Evolutionary conservation across 2,797 vertebrate species (phyloP), one percentile per base, ranked within the genome.

Genomic region (Dermochelys coriacea): DNA sequence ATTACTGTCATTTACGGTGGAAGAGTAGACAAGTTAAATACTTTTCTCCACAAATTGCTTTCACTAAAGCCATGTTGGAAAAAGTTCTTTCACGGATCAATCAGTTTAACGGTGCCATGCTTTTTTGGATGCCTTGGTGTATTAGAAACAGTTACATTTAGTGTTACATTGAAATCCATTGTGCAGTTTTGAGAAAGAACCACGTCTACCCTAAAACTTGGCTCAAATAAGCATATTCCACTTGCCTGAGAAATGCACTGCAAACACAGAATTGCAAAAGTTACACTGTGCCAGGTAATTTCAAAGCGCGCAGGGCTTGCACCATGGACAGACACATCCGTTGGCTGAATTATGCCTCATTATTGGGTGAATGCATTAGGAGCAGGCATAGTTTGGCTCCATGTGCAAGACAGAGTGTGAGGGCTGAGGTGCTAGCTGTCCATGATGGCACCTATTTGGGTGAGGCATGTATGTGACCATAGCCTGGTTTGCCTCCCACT

Each of bases 171-270:
- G 34, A 96, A 96, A 94, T 8, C 88, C 88, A 59, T 29, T 11
- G 1, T 78, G 82, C 47, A 61, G 80, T 52, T 96, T 92, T 94
- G 93, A 87, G 85, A 93, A 75, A 59, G 64, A 91, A 84, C 82
- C 31, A 50, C 41, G 64, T 87, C 84, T 93, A 12, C 84, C 59
- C 93, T 93, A 95, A 91, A 0, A 82, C 29, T 37, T 41, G 64
- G 31, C 91, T 93, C 95, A 95, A 97, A 97, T 91, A 93, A 80
- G 59, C 88, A 92, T 94, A 96, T 97, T 97, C 90, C 95, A 0
- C 82, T 41, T 55, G 80, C 8, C 51, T 47, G 87, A 78, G 92
- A 93, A 95, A 91, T 1, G 84, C 74, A 80, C 51, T 84, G 93
- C 3, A 18, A 84, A 85, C 78, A 82, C 78, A 94, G 57, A 45